A percentile compares a stretch with the other conserved stretches of the same genome.
Conservation (phyloP, 2,113 vertebrate species). For the Thermophis baileyi region DNA sequence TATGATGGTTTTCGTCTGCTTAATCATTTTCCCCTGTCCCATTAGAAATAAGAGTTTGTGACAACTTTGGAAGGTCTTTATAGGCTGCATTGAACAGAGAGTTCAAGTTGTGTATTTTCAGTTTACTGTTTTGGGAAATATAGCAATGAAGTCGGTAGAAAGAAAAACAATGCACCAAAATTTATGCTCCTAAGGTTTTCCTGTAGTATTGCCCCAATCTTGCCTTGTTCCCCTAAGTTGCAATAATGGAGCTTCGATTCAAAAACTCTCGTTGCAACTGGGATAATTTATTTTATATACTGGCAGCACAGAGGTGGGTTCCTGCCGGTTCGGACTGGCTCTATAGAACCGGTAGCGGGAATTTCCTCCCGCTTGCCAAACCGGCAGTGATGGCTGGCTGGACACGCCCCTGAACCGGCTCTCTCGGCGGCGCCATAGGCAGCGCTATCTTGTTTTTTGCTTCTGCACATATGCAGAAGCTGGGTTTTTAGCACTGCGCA, state of each 20-base stretch:
- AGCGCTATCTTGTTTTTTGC: too few relatives aligned
- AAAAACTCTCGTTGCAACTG: neutral
- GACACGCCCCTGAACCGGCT: too few relatives aligned
- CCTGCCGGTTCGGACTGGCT: too few relatives aligned
- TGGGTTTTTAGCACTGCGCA: too few relatives aligned
- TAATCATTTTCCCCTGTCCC: neutral
- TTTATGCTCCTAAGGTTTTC: neutral
- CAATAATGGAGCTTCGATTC: neutral
- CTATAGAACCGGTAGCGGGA: too few relatives aligned
- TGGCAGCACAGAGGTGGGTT: too few relatives aligned
- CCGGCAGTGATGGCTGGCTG: too few relatives aligned
- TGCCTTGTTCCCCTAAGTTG: neutral
- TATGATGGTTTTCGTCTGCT: neutral
- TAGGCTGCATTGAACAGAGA: neutral
- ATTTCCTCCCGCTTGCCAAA: too few relatives aligned
- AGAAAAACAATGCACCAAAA: neutral
- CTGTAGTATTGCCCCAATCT: neutral
- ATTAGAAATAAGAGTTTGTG: neutral
- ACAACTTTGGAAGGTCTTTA: neutral
- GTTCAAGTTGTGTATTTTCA: neutral
- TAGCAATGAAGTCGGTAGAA: neutral
- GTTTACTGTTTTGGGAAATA: neutral
- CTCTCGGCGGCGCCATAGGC: too few relatives aligned
- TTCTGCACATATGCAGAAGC: too few relatives aligned
- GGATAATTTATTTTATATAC: neutral